A percentile compares a stretch with the other conserved stretches of the same genome.
Conservation (phyloP, 2,113 vertebrate genomes). For the Alaudala cheleensis region DNA sequence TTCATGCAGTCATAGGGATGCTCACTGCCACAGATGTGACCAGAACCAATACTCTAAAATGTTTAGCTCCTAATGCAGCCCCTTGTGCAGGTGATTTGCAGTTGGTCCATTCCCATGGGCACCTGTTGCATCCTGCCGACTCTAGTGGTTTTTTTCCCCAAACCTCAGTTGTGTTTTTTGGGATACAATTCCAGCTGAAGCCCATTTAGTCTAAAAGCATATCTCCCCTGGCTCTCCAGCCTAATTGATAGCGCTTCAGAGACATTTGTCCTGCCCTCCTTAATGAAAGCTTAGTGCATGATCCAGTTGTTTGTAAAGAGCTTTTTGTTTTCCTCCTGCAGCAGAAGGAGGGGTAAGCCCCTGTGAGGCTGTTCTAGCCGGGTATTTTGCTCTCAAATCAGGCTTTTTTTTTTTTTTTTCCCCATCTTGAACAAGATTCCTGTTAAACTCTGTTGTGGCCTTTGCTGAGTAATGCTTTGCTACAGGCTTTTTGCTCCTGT, state of each 20-base stretch:
- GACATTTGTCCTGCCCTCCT: not conserved
- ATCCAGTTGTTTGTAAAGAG: not conserved
- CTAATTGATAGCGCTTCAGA: not conserved
- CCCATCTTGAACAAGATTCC: not conserved
- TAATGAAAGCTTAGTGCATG: not conserved
- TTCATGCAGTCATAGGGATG: rapidly evolving
- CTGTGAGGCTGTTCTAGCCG: rapidly evolving
- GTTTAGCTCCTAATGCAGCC: not conserved
- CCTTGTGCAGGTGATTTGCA: rapidly evolving
- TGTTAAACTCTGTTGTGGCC: not conserved
- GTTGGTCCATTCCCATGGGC: rapidly evolving
- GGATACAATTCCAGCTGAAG: not conserved
- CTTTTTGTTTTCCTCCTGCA: not conserved
- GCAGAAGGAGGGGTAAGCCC: not conserved
- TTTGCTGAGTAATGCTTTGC: not conserved
- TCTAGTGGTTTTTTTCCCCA: not conserved
- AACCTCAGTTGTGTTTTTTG: rapidly evolving
- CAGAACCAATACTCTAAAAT: not conserved
- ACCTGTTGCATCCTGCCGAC: not conserved
- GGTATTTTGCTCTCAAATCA: not conserved
- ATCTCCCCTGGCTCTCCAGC: not conserved
- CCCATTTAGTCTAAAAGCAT: not conserved
- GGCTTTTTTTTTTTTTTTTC: not conserved
- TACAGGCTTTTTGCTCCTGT: not conserved
- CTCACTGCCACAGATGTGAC: rapidly evolving